A percentile compares a stretch with the other conserved stretches of the same genome.
phyloP scores from a whole-genome alignment of 2,113 vertebrate genomes.

The Hemichromis elongatus region DNA sequence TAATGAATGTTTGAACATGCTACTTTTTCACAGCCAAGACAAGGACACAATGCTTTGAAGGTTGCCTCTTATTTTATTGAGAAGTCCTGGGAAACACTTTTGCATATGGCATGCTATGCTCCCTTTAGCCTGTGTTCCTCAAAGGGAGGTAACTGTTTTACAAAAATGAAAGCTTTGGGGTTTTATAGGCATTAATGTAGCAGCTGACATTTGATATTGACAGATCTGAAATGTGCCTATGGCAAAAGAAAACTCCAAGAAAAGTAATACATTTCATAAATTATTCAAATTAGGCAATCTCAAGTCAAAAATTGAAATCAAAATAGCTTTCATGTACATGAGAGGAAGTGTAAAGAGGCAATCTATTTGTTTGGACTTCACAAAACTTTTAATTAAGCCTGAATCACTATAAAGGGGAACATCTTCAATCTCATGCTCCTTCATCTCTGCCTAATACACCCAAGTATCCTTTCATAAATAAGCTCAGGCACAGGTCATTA shows the following conservation, averaged over 20 bases:
- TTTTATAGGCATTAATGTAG: background rate
- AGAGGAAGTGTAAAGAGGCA: slow-evolving; percentile 8
- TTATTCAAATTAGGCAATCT: slow-evolving; percentile 16
- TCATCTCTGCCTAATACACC: slow-evolving; percentile 53
- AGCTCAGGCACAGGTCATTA: slow-evolving; percentile 60
- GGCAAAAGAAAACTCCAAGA: background rate
- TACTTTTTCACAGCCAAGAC: background rate
- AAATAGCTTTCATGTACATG: slow-evolving; percentile 6
- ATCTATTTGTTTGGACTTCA: slow-evolving; percentile 42
- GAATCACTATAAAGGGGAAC: slow-evolving; percentile 22
- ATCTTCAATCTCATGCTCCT: slow-evolving; percentile 32
- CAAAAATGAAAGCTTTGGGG: background rate
- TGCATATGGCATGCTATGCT: background rate
- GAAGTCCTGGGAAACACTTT: background rate
- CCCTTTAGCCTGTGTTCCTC: background rate
- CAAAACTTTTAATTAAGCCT: slow-evolving; percentile 48
- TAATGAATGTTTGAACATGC: slow-evolving; percentile 17
- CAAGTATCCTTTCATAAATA: slow-evolving; percentile 62
- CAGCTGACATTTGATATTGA: background rate
- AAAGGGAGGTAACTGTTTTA: background rate
- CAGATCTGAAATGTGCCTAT: background rate
- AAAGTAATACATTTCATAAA: slow-evolving; percentile 3
- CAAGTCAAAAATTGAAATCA: slow-evolving; percentile 13
- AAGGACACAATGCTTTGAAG: slow-evolving; percentile 14
- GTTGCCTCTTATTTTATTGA: slow-evolving; percentile 2